Evolutionary conservation across 1,140 invertebrate species (phyloP), one percentile per base, ranked within the genome.

Genomic region (Zaprionus inermis): DNA sequence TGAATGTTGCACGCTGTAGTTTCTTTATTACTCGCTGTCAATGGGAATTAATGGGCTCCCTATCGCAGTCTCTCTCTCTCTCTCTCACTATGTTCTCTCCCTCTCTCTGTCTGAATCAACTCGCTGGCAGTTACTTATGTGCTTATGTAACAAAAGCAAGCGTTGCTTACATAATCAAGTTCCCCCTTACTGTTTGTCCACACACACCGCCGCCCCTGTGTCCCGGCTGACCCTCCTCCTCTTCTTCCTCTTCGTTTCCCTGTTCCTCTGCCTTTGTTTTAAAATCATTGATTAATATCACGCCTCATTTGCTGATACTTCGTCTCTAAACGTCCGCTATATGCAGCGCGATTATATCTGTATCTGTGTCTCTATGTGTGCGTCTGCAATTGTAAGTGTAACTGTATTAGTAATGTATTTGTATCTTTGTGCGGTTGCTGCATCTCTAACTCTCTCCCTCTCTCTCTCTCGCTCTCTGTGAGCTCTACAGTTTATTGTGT

Each of bases 201-300:
- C n/a, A n/a, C n/a, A n/a, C n/a, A n/a, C n/a, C n/a, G n/a, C n/a
- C n/a, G n/a, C n/a, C n/a, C n/a, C n/a, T n/a, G n/a, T n/a, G n/a
- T n/a, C n/a, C n/a, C n/a, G n/a, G n/a, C n/a, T n/a, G n/a, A n/a
- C n/a, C n/a, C n/a, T 20, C 16, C 41, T 12, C 41, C n/a, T 18
- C 41, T 18, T 3, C 41, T 46, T 18, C 41, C 16, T 2, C n/a
- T 16, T 2, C n/a, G 9, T 9, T 3, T 67, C 44, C 41, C 32
- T 4, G 1, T 30, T 6, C 44, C 36, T 34, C 38, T 46, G 20
- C 20, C 57, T 66, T 72, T 59, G 55, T 72, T 59, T 32, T 56
- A 20, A 59, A 72, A 44, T 59, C 73, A 72, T 72, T 76, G 60
- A 76, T 76, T 76, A 72, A 66, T 59, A 54, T 65, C 41, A 65